Base-by-base conservation (phyloP, 1,140 invertebrate species). In the Diuraphis noxia region DNA sequence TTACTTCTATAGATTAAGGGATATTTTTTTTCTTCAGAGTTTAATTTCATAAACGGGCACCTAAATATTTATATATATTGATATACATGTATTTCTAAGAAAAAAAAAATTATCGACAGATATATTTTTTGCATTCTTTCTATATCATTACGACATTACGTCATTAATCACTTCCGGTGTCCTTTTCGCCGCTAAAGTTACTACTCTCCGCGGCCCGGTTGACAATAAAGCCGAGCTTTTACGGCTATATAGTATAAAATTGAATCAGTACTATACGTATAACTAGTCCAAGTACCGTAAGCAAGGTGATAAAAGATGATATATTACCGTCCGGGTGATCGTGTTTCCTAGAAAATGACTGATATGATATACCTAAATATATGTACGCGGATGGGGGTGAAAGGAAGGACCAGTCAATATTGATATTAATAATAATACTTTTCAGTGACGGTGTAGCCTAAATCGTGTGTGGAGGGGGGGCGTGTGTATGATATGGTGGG, bases 221-320 rank as follows among this genome's bases (percentile, higher is more conserved):
- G 43, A 52, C 85, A 86, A 86, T 52, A 86, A 49, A 52, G 19
- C n/a, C 43, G 17, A 19, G 43, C 36, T 52, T 52, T 52, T 86
- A 52, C 85, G 85, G 52, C 21, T 86, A 79, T 49, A 49, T 46
- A 52, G 43, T 86, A 52, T 86, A 46, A 52, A 86, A 86, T 86
- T 43, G 85, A 86, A 86, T 86, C 85, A 52, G 85, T 25, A 21
- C n/a, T 72, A 17, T 72, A 72, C 30, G n/a, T n/a, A 72, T 72
- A 72, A 72, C 56, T 52, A 86, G 34, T 52, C 41, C 43, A n/a
- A 49, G 43, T 86, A 49, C 30, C 85, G 85, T 36, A 46, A 52
- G 43, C 21, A 36, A 86, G 34, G 34, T 46, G 85, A 86, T 86
- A 86, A 86, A 86, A 86, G 43, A 86, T 86, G 85, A 86, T 86